Evolutionary conservation across 2,113 vertebrate species (phyloP).

Genomic region (Lanius ludovicianus): DNA sequence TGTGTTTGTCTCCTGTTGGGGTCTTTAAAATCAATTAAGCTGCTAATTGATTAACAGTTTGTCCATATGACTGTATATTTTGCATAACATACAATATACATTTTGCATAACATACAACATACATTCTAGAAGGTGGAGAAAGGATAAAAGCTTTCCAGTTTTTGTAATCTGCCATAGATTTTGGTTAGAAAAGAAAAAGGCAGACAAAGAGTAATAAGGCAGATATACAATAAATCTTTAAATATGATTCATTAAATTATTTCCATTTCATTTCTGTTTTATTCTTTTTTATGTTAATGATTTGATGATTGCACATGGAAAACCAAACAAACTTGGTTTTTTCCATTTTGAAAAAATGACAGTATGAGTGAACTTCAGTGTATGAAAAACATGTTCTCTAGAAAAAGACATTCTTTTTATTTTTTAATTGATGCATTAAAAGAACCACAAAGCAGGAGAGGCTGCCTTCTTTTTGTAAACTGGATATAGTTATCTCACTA

Average conservation of each 20-base stretch:
- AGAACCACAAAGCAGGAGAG: neutral
- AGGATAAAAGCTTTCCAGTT: neutral
- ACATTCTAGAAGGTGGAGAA: neutral
- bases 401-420: neutral
- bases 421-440: neutral
- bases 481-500: neutral
- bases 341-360: neutral
- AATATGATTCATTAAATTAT: neutral
- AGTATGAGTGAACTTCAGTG: neutral
- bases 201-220: neutral
- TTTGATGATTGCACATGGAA: neutral
- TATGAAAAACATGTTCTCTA: neutral
- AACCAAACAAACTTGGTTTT: neutral
- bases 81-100: neutral
- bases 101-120: neutral
- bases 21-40: constrained; percentile 7
- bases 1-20: neutral
- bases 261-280: neutral
- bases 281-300: neutral
- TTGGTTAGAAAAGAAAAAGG: neutral
- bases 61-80: neutral
- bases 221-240: neutral
- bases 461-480: neutral
- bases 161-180: neutral
- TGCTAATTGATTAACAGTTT: neutral